A percentile compares a stretch with the other conserved stretches of the same genome.
These are phyloP conservation scores for Helicoverpa zea DNA, from an alignment of 1,140 invertebrate species.

Conservation along the genomic window DNA sequence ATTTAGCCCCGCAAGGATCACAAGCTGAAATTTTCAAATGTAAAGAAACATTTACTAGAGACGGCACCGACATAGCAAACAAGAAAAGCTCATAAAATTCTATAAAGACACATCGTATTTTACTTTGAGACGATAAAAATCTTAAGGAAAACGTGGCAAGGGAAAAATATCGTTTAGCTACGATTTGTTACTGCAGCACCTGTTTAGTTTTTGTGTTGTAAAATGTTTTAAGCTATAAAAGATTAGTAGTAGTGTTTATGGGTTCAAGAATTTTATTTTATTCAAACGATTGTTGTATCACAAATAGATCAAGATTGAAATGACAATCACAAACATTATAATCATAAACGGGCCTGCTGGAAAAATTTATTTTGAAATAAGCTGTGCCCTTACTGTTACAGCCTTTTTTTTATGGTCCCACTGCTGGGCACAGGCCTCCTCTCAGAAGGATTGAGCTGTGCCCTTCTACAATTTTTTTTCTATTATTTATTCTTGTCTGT, in stretches of 20 bases:
- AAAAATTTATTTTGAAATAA: too few relatives aligned
- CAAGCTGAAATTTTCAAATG: neutral
- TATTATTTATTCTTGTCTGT: too few relatives aligned
- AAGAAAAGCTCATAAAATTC: slow-evolving; percentile 14
- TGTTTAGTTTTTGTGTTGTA: slow-evolving; percentile 3
- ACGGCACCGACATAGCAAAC: neutral
- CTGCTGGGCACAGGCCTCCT: too few relatives aligned
- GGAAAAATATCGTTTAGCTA: neutral
- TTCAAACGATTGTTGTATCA: too few relatives aligned
- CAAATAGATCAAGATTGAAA: too few relatives aligned
- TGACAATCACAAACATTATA: too few relatives aligned
- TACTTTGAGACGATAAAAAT: slow-evolving; percentile 14
- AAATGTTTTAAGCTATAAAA: neutral
- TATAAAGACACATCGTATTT: slow-evolving; percentile 17
- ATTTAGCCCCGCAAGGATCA: neutral
- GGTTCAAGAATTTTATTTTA: neutral
- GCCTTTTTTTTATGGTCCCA: too few relatives aligned
- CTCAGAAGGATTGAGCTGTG: too few relatives aligned
- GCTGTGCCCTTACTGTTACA: too few relatives aligned
- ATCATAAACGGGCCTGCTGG: too few relatives aligned
- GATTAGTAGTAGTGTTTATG: neutral
- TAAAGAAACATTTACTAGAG: neutral
- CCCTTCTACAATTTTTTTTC: too few relatives aligned
- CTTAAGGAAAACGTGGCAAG: slow-evolving; percentile 4
- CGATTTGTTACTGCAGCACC: slow-evolving; percentile 11